Percentiles rank a stretch among this genome's conserved stretches.
Conservation (phyloP, 2,797 vertebrate genomes). For the Anniella stebbinsi region DNA sequence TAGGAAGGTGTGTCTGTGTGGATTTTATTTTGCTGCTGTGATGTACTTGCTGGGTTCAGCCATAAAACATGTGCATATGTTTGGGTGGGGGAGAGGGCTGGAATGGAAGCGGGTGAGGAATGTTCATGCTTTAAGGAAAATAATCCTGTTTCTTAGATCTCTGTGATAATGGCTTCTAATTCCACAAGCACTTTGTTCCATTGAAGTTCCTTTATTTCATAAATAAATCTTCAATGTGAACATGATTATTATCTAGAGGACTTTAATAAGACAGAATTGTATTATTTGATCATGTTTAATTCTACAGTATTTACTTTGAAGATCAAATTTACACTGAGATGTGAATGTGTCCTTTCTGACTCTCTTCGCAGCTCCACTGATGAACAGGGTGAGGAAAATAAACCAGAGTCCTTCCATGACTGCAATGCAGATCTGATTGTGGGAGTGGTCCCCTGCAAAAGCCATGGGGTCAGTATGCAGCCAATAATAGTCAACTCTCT, state of each 20-base stretch:
- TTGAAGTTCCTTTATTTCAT: constrained; percentile 2
- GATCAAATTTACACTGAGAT: constrained; percentile 24
- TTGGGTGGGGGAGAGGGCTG: too few species aligned
- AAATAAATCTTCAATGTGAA: constrained; percentile 14
- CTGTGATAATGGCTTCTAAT: constrained; percentile 1
- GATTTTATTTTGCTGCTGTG: background rate
- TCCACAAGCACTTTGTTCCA: background rate
- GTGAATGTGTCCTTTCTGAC: constrained; percentile 56
- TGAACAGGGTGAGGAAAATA: constrained; percentile 54
- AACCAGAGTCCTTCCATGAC: constrained; percentile 64
- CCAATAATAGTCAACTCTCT: constrained; percentile 65
- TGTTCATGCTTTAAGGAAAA: constrained; percentile 11
- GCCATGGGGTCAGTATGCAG: constrained; percentile 48
- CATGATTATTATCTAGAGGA: constrained; percentile 37
- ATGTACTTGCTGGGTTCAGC: background rate
- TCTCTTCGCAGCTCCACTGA: constrained; percentile 13
- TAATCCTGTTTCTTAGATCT: constrained; percentile 33
- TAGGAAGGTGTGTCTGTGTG: background rate
- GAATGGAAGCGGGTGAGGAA: background rate
- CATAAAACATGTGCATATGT: background rate
- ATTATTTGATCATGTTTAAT: constrained; percentile 16
- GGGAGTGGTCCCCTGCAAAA: constrained; percentile 61
- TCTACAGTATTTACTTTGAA: constrained; percentile 33
- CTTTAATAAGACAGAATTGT: constrained; percentile 4
- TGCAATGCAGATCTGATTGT: constrained; percentile 76